These are phyloP conservation scores for Antheraea mylitta DNA, from an alignment of 1,140 invertebrate genomes.

Conservation along the genomic window DNA sequence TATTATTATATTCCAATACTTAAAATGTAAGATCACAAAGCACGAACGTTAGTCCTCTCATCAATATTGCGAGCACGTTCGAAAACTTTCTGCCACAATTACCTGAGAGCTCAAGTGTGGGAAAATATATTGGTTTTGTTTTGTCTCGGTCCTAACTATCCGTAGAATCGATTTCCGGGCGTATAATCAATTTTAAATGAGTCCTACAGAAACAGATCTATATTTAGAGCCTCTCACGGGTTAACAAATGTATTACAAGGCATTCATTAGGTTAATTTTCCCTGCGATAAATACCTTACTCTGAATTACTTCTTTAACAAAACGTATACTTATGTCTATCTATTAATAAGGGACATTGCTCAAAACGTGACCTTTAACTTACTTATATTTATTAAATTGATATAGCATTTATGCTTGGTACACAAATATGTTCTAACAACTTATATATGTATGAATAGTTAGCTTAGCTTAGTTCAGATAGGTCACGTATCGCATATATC, in stretches of 20 bases:
- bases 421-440: no score
- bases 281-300: not conserved
- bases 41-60: slow-evolving; percentile 48
- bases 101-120: slow-evolving; percentile 75
- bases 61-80: slow-evolving; percentile 72
- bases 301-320: no score
- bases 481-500: no score
- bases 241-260: not conserved
- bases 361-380: no score
- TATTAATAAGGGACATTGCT: no score
- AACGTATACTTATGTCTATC: no score
- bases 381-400: no score
- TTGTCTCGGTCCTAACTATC: slow-evolving; percentile 49
- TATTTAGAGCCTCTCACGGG: not conserved
- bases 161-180: slow-evolving; percentile 47
- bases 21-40: slow-evolving; percentile 33
- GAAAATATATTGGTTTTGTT: slow-evolving; percentile 75
- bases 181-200: slow-evolving; percentile 29
- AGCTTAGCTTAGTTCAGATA: no score
- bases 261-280: not conserved
- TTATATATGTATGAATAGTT: no score
- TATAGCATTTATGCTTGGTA: no score
- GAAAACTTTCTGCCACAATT: slow-evolving; percentile 76
- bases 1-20: not conserved
- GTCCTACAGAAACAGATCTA: not conserved